These are phyloP conservation scores for Carassius gibelio DNA, from an alignment of 2,113 vertebrate species.

Conservation along the genomic window DNA sequence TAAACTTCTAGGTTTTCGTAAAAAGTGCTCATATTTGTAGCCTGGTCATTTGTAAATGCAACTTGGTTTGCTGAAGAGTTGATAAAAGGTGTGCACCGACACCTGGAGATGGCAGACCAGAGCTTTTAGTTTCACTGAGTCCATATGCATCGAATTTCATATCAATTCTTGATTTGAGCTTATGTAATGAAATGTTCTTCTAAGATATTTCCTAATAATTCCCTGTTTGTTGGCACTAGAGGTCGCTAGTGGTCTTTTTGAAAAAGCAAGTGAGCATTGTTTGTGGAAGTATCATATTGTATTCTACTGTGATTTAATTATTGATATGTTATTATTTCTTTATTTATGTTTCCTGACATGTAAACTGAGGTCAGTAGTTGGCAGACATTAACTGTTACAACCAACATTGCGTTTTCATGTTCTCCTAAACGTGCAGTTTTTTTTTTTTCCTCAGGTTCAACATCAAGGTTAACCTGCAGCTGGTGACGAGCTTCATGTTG, in stretches of 20 bases:
- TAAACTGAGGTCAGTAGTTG: not conserved
- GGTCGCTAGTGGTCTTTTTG: slow-evolving; percentile 38
- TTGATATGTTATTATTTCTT: not conserved
- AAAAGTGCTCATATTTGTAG: no score
- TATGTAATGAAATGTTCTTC: not conserved
- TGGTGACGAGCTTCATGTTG: slow-evolving; percentile 97
- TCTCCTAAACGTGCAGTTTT: slow-evolving; percentile 46
- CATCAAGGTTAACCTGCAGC: slow-evolving; percentile 97
- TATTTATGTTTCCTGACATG: not conserved
- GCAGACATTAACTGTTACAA: not conserved
- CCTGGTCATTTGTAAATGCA: no score
- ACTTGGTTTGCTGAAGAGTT: no score
- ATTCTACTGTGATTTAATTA: not conserved
- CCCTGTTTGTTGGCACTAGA: slow-evolving; percentile 44
- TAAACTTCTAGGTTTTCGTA: no score
- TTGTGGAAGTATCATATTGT: not conserved
- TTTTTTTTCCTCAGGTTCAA: slow-evolving; percentile 84
- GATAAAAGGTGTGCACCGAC: not conserved
- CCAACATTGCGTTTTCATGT: not conserved
- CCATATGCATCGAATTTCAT: not conserved
- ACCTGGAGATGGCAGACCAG: not conserved
- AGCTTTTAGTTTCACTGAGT: not conserved
- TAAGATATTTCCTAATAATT: not conserved
- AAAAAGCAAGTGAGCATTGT: not conserved
- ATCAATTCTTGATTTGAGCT: not conserved